Conservation (phyloP, 2,888 invertebrate species). For the Crossocerus cetratus region DNA sequence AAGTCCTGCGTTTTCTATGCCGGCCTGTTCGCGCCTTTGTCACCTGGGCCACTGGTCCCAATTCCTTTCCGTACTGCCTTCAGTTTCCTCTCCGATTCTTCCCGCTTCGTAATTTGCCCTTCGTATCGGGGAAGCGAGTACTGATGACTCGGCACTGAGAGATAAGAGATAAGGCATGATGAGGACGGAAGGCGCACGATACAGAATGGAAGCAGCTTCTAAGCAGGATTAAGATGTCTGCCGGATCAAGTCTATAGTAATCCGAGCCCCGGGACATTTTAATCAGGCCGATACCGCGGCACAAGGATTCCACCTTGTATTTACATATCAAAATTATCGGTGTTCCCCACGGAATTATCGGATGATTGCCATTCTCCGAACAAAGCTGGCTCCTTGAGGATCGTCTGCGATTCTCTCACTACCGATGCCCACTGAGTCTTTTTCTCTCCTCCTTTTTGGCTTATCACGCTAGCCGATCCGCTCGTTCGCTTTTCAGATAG, state of each 20-base stretch:
- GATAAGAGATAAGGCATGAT: slow-evolving; percentile 28
- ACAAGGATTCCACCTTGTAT: slow-evolving; percentile 57
- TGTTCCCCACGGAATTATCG: slow-evolving; percentile 55
- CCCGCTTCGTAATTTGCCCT: background rate
- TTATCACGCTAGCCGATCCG: slow-evolving; percentile 21
- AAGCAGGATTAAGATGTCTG: slow-evolving; percentile 60
- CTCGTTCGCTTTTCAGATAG: slow-evolving; percentile 26
- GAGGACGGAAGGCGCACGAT: slow-evolving; percentile 3
- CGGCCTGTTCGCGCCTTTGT: no score
- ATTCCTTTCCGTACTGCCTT: no score
- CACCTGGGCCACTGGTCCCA: no score
- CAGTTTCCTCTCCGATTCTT: background rate
- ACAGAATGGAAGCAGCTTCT: slow-evolving; percentile 11
- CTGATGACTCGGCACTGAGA: slow-evolving; percentile 49
- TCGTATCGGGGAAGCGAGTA: slow-evolving; percentile 15
- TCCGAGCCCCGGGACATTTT: slow-evolving; percentile 57
- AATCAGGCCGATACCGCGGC: slow-evolving; percentile 58
- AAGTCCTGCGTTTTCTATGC: no score
- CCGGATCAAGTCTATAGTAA: slow-evolving; percentile 43
- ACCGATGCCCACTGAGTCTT: no score
- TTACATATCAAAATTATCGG: slow-evolving; percentile 67
- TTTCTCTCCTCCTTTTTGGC: slow-evolving; percentile 17
- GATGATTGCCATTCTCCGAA: slow-evolving; percentile 45
- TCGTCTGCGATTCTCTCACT: slow-evolving; percentile 13
- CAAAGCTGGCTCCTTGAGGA: slow-evolving; percentile 48